Base-by-base conservation (phyloP, 2,797 vertebrate species). In the Alauda arvensis region DNA sequence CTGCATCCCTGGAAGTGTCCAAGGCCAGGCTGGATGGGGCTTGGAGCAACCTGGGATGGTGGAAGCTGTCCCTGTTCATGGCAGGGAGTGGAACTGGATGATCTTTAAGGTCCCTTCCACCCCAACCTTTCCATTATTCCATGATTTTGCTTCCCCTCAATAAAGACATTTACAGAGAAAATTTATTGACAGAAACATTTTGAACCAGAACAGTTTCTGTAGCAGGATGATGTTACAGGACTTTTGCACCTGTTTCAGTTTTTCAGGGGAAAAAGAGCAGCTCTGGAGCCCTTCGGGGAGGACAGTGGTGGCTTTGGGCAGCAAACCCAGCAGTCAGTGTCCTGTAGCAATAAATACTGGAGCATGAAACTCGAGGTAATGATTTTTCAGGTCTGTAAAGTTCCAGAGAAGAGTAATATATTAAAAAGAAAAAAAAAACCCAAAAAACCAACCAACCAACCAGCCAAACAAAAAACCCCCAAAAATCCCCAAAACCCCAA, bases 1-100 rank as follows among this genome's bases (percentile, higher is more conserved):
- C 31, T 43, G 65, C 6, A 48, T 48, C 51, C 42, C 59, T 59
- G 39, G n/a, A 2, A 60, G 4, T 52, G 46, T 10, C 19, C 70
- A 14, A 75, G 33, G 14, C 4, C 56, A 48, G 71, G 48, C 0
- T 76, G 71, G 55, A 53, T 0, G 0, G 14, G 9, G 25, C 8
- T 76, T 61, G 71, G 71, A 61, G 0, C 21, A 26, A 0, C 4
- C 21, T 61, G 55, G 33, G 14, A 1, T 0, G 0, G 33, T 29
- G 40, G 53, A 0, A 75, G 13, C 3, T 52, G 24, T 67, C 33
- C 20, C 29, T 71, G 51, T 3, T 34, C 14, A 26, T 31, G 51
- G 31, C 12, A 65, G 3, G 12, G 2, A 3, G 1, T 15, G 18
- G 28, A 0, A 57, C 0, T 0, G 11, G 18, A 28, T 59, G 23